Base-by-base conservation (phyloP, 2,113 vertebrate species). In the Dissostichus mawsoni region DNA sequence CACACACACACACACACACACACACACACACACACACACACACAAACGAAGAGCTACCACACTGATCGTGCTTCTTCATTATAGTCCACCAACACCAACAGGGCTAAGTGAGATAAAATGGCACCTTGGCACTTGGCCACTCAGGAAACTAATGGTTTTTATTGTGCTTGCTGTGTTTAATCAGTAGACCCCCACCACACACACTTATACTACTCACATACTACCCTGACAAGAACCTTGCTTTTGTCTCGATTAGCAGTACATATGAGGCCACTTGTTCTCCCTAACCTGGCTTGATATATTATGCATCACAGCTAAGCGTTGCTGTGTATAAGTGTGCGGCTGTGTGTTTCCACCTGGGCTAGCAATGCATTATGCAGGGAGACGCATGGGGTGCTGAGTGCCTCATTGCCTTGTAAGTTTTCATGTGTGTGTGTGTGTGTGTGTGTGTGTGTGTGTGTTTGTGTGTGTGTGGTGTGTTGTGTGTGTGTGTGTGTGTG, bases 221-320 rank as follows among this genome's bases (percentile, higher is more conserved):
- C 13, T 57, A 13, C 36, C 51, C 51, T 17, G 51, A 64, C 3
- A 55, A 11, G 16, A 66, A 66, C 11, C 29, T 17, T 10, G n/a
- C 20, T 33, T 80, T 68, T 52, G 57, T 76, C 82, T 78, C 67
- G 76, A 88, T 82, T 71, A 79, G 68, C 76, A 13, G 48, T 9
- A 75, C 76, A 67, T 61, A 61, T 62, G 69, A 76, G 63, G 59
- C 57, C 64, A 41, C 72, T 73, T 76, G 66, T 75, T 70, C 61
- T 70, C 56, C 17, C 55, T 62, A 66, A 82, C 68, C 56, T 51
- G 55, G 18, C 36, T 33, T 69, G 53, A 86, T 89, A 25, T 51
- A 76, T 81, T 69, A 75, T 83, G 66, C 62, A 86, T 76, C 29
- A 6, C 63, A 45, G 44, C 33, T 64, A 55, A 79, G 29, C 1